Percentiles rank a stretch among this genome's conserved stretches.
These are phyloP conservation scores for Homarus americanus DNA, from an alignment of 1,140 invertebrate genomes.

Conservation along the genomic window DNA sequence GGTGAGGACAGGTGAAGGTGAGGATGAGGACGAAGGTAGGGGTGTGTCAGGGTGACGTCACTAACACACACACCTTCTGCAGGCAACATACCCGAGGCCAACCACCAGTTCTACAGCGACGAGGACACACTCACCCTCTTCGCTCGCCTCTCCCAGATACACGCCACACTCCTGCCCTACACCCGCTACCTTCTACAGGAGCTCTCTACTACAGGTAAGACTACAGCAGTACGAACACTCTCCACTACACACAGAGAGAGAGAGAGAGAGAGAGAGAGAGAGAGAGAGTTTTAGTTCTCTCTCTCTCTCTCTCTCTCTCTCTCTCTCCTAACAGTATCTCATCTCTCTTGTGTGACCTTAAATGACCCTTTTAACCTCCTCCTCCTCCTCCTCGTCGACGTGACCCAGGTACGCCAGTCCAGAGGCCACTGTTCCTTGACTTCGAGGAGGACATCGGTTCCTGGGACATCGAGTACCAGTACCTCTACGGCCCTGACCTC, in stretches of 20 bases:
- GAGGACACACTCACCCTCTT: conserved; percentile 76
- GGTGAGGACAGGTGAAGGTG: no score
- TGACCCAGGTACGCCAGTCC: conserved; percentile 76
- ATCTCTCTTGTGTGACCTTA: no score
- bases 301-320: conserved; percentile 6
- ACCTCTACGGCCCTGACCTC: conserved; percentile 78
- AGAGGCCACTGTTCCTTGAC: conserved; percentile 77
- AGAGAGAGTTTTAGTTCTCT: no score
- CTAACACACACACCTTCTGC: not conserved
- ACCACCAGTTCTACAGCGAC: conserved; percentile 78
- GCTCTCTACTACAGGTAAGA: conserved; percentile 23
- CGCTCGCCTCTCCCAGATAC: conserved; percentile 77
- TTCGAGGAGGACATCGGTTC: conserved; percentile 76
- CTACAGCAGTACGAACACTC: no score
- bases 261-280: no score
- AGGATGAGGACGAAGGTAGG: no score
- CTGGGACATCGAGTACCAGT: conserved; percentile 76
- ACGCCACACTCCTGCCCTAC: conserved; percentile 76
- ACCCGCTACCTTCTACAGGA: conserved; percentile 63
- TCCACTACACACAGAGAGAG: no score
- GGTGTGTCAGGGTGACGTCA: no score
- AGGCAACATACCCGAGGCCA: conserved; percentile 77
- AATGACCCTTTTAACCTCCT: no score
- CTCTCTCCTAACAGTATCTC: no score
- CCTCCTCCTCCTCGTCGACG: no score